Conservation (phyloP, 37 sponge, comb jelly and placozoan genomes). For the Oscarella lobularis region DNA sequence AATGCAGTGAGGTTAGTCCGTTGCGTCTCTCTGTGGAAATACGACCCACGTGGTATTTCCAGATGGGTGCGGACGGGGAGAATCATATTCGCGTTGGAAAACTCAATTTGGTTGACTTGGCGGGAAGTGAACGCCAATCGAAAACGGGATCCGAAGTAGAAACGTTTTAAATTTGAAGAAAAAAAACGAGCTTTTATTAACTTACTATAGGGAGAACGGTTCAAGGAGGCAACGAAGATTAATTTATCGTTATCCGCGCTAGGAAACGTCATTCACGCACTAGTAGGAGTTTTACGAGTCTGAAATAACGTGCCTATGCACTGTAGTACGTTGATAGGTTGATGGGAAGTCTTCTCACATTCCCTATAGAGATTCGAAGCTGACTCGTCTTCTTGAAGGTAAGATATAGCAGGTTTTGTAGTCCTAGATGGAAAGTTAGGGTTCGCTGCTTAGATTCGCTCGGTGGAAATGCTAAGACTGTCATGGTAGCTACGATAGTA, state of each 20-base stretch:
- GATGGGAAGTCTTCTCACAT: constrained; percentile 75
- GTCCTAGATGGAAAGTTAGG: background rate
- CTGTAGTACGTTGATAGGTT: constrained; percentile 49
- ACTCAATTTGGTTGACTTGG: constrained; percentile 95
- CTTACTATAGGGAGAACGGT: constrained; percentile 58
- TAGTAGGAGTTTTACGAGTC: constrained; percentile 35
- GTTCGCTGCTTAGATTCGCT: constrained; percentile 42
- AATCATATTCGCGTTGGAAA: constrained; percentile 91
- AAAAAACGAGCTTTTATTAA: background rate
- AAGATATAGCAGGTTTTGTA: background rate
- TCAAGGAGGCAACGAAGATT: constrained; percentile 92
- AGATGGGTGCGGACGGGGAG: constrained; percentile 65
- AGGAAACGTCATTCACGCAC: constrained; percentile 93
- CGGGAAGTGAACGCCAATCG: constrained; percentile 93
- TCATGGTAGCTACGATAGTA: constrained; percentile 93
- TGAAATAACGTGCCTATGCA: background rate
- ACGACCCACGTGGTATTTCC: background rate
- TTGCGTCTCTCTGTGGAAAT: background rate
- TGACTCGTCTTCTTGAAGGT: constrained; percentile 88
- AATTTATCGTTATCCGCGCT: constrained; percentile 95
- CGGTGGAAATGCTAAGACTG: constrained; percentile 94
- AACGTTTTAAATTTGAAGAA: background rate
- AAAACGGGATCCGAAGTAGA: constrained; percentile 73
- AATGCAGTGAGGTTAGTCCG: constrained; percentile 71
- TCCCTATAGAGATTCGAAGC: constrained; percentile 92